Percentiles rank a stretch among this genome's conserved stretches.
These are phyloP conservation scores for Chloroceryle aenea DNA, from an alignment of 2,113 vertebrate genomes.

Conservation along the genomic window DNA sequence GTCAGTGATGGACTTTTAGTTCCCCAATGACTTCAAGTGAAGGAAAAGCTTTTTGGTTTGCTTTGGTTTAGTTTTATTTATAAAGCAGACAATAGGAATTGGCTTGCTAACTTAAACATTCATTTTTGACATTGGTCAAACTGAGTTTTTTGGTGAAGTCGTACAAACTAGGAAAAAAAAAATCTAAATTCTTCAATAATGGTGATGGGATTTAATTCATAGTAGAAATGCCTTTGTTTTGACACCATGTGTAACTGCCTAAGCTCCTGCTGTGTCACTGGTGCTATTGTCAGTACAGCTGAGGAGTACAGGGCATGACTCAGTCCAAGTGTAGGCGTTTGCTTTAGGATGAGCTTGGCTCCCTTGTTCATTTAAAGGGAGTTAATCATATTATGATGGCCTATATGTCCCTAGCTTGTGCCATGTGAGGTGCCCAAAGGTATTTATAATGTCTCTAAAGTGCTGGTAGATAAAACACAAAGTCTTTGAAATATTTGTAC, in stretches of 20 bases:
- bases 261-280: neutral
- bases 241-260: fast-evolving
- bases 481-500: neutral
- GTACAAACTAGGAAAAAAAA: neutral
- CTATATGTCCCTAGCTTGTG: neutral
- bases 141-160: neutral
- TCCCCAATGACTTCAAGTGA: neutral
- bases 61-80: neutral
- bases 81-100: neutral
- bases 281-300: neutral
- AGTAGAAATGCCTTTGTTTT: neutral
- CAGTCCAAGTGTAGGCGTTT: fast-evolving
- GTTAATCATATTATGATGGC: neutral
- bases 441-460: neutral
- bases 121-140: neutral
- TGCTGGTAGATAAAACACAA: neutral
- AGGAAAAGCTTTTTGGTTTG: neutral
- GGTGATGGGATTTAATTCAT: neutral
- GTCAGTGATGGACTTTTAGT: neutral
- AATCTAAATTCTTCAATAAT: neutral
- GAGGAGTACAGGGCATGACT: neutral
- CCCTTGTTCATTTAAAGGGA: neutral
- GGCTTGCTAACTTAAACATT: neutral
- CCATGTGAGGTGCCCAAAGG: neutral
- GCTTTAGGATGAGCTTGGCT: neutral